These are phyloP conservation scores for Magallana gigas DNA, from an alignment of 1,140 invertebrate species.

Conservation along the genomic window DNA sequence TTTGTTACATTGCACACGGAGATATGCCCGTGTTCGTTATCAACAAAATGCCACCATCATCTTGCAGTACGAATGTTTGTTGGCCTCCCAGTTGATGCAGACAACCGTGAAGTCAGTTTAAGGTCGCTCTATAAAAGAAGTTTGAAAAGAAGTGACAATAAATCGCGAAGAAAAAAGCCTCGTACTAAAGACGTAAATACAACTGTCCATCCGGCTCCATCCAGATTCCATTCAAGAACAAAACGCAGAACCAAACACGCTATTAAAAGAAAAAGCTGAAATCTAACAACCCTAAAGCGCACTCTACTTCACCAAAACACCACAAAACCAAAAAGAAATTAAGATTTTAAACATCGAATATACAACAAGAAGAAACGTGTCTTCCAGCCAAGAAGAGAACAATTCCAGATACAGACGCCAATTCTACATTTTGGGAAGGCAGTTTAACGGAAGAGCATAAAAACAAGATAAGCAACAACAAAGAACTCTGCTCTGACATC, in stretches of 20 bases:
- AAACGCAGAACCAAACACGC: neutral
- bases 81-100: no score
- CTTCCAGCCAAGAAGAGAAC: neutral
- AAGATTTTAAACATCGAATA: neutral
- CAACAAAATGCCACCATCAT: no score
- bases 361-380: neutral
- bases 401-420: no score
- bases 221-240: neutral
- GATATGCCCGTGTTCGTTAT: no score
- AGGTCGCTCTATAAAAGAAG: no score
- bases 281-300: neutral
- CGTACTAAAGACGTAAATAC: neutral
- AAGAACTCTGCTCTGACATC: neutral
- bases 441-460: neutral
- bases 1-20: neutral
- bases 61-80: no score
- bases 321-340: neutral
- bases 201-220: neutral
- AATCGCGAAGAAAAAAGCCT: conserved; percentile 35
- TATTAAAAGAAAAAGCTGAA: neutral
- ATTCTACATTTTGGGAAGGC: neutral
- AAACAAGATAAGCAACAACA: neutral
- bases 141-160: neutral
- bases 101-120: no score
- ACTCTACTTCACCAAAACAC: neutral